Evolutionary conservation across 2,113 vertebrate genomes (phyloP).

Genomic region (Bothrops jararaca): DNA sequence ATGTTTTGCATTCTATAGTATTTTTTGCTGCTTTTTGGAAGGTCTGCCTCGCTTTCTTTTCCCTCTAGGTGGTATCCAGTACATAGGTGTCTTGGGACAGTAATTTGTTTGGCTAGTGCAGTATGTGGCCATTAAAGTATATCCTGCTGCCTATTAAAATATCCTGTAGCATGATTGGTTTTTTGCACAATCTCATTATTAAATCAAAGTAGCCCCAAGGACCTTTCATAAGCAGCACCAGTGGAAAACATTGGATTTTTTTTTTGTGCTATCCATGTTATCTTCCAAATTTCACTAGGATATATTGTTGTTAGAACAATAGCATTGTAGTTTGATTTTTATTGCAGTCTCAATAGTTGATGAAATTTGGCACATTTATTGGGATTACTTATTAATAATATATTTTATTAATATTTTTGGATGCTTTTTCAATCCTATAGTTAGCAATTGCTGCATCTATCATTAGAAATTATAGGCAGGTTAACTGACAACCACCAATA

Average conservation of each 20-base stretch:
- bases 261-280: neutral
- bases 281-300: neutral
- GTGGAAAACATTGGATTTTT: neutral
- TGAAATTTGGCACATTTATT: neutral
- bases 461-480: neutral
- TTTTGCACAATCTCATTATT: neutral
- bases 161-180: neutral
- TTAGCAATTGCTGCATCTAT: neutral
- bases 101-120: neutral
- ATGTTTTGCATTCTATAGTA: neutral
- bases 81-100: neutral
- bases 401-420: neutral
- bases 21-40: neutral
- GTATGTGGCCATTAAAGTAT: neutral
- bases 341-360: neutral
- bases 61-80: neutral
- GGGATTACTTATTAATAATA: neutral
- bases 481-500: neutral
- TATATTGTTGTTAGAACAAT: neutral
- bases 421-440: neutral
- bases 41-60: neutral
- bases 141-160: neutral
- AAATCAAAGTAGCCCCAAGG: neutral
- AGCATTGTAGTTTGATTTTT: neutral
- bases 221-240: neutral